These are phyloP conservation scores for Bos taurus DNA, from an alignment of 2,113 vertebrate species.

Conservation along the genomic window DNA sequence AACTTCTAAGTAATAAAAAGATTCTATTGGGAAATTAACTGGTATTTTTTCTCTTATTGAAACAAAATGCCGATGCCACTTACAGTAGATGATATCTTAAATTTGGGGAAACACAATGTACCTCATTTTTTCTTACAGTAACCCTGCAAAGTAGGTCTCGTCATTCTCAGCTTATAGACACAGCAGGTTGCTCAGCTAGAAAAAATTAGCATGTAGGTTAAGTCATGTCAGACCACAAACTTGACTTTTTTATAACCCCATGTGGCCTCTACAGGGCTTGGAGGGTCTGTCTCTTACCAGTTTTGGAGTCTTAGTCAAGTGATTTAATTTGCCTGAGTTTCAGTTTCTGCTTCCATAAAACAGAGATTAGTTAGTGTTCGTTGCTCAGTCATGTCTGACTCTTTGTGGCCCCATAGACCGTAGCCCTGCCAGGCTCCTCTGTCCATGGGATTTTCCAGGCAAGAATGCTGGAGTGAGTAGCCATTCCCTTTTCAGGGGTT, in stretches of 20 bases:
- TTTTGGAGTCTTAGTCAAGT: background rate
- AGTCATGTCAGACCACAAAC: background rate
- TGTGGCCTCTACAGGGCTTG: background rate
- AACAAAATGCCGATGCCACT: background rate
- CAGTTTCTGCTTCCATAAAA: background rate
- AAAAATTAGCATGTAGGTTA: background rate
- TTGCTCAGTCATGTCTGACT: background rate
- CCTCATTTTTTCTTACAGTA: background rate
- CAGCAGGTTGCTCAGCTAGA: background rate
- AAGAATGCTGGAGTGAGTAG: background rate
- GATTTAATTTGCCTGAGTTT: background rate
- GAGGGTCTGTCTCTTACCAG: background rate
- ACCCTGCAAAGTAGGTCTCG: background rate
- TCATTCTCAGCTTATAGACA: background rate
- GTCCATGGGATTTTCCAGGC: background rate
- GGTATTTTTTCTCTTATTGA: background rate
- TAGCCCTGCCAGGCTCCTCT: background rate
- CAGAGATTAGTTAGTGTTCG: background rate
- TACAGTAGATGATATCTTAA: background rate
- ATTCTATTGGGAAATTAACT: background rate
- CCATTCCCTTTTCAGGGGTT: background rate
- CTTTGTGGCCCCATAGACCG: background rate
- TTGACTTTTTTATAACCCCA: background rate
- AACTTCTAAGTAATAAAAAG: background rate
- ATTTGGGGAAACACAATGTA: background rate